Evolutionary conservation across 2,888 invertebrate species (phyloP), one percentile per base, ranked within the genome.

Genomic region (Lasioglossum oenotherae): DNA sequence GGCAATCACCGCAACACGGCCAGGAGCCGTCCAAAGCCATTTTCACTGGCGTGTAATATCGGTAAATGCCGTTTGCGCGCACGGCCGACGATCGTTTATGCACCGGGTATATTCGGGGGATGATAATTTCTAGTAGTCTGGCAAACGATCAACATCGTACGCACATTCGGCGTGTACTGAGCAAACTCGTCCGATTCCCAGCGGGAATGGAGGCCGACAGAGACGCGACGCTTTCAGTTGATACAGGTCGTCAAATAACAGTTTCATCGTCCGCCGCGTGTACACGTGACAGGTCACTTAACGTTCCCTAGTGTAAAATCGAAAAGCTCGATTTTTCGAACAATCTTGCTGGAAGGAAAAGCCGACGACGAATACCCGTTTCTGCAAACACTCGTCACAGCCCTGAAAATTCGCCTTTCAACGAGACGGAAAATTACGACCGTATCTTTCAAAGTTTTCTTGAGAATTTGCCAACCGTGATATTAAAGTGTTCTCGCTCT

Each of bases 131-230:
- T 87, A 82, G 81, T 78, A 81, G 91, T 87, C 91, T 92, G 91
- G 91, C 92, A 91, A 92, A 90, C 88, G 92, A 91, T 92, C 91
- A 92, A 92, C 91, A 90, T 90, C 88, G 88, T 88, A 88, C 89
- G 87, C 89, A 85, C 84, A 81, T 88, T 86, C 91, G 84, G 81
- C 91, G 82, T 90, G 82, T 85, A 87, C 82, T 84, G 84, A 85
- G 91, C 85, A 90, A 90, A 90, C 90, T 90, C 81, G 87, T 75
- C 82, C 77, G 87, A 91, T 85, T 87, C 90, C 91, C 86, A 49
- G 71, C 57, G 84, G 85, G 86, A 31, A 82, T 80, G 73, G 83
- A 80, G 72, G 64, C 64, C 77, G 75, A 81, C 75, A 84, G 91
- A 80, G 81, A 84, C 74, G 72, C 75, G 77, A 67, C 75, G 91